Conservation (phyloP, 2,888 invertebrate species). For the Minunthozetes semirufus region DNA sequence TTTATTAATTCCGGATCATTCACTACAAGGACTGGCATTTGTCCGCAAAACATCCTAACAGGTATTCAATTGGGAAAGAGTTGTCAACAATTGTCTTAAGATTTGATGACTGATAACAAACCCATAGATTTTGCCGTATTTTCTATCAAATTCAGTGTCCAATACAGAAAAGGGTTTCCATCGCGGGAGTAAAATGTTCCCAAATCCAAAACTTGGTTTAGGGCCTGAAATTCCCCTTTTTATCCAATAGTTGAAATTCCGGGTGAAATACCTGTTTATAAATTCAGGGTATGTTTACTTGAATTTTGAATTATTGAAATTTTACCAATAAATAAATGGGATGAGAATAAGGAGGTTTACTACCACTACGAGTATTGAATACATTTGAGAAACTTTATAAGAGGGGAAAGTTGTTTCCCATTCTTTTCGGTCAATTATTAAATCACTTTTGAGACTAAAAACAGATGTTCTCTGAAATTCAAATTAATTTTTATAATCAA, state of each 20-base stretch:
- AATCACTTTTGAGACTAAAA: too few relatives aligned
- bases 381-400: too few relatives aligned
- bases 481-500: too few relatives aligned
- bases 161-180: not conserved
- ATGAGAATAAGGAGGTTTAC: not conserved
- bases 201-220: not conserved
- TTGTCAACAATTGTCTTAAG: too few relatives aligned
- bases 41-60: not conserved
- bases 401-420: too few relatives aligned
- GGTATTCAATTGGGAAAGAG: not conserved
- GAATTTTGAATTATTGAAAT: not conserved
- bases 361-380: too few relatives aligned
- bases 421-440: too few relatives aligned
- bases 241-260: not conserved
- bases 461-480: too few relatives aligned
- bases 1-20: not conserved
- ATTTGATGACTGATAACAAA: not conserved
- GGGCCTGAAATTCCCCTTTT: not conserved
- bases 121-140: constrained; percentile 21
- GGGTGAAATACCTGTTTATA: not conserved
- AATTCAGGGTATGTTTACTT: not conserved
- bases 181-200: not conserved
- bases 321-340: not conserved
- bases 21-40: not conserved
- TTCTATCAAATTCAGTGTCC: not conserved